Base-by-base conservation (phyloP, 2,113 vertebrate species). In the Neotoma lepida region DNA sequence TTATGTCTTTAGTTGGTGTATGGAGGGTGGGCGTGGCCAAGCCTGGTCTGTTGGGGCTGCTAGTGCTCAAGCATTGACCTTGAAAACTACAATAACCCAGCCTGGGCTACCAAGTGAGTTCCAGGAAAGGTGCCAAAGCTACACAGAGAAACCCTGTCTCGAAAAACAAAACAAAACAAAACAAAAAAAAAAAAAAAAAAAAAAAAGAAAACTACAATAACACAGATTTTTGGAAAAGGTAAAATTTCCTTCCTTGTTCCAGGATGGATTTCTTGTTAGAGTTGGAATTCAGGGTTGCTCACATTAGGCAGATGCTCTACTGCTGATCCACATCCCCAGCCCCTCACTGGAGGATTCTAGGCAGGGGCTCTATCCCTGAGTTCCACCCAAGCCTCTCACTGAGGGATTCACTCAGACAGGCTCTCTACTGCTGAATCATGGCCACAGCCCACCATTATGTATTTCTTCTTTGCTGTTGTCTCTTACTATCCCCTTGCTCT, bases 241-340 rank as follows among this genome's bases (percentile, higher is more conserved):
- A 22, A 20, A 46, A 4, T 30, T 44, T n/a, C 17, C 24, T 88
- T 51, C 22, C 8, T 71, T 7, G 1, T 30, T 41, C 18, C 9
- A 44, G 56, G 35, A 1, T 1, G 4, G 20, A 18, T 41, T 35
- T 44, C 56, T 26, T 35, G 26, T 9, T 51, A 3, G 13, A 17
- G 76, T 6, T 9, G 26, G 35, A 68, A 54, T 39, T 33, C 63
- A 66, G 74, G 44, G 46, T 63, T 24, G 13, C 24, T 4, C 13
- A 33, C 76, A n/a, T 24, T 44, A 70, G 35, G 24, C 46, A 81
- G 26, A 30, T 1, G 26, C 77, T n/a, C 44, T 41, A 41, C 24
- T 3, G 0, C 12, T 28, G 35, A 58, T 10, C 22, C 12, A 58
- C 6, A 9, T 41, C 8, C 0, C 3, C 13, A n/a, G 71, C 4